Conservation (phyloP, 2,113 vertebrate species). For the Rhizomys pruinosus region DNA sequence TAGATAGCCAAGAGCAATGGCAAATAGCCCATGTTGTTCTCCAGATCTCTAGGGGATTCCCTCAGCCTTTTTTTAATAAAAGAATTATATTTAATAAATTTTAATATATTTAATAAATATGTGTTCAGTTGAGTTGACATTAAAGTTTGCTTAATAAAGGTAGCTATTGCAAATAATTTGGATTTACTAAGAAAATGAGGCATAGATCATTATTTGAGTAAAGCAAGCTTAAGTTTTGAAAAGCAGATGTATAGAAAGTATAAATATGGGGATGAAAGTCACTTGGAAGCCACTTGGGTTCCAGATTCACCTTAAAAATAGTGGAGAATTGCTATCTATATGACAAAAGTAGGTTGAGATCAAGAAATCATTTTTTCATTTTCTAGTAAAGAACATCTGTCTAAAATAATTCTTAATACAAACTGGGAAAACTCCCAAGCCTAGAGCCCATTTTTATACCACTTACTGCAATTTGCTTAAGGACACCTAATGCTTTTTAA, state of each 20-base stretch:
- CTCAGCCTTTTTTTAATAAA: no score
- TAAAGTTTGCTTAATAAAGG: slow-evolving; percentile 30
- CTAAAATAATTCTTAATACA: neutral
- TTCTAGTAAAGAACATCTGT: neutral
- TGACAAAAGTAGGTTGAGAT: neutral
- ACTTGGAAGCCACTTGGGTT: neutral
- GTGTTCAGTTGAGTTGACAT: slow-evolving; percentile 3
- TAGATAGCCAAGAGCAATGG: no score
- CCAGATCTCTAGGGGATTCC: no score
- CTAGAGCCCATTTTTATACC: neutral
- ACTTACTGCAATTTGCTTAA: neutral
- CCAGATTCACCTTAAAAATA: neutral
- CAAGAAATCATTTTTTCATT: neutral
- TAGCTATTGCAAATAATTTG: slow-evolving; percentile 7
- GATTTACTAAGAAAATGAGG: slow-evolving; percentile 26
- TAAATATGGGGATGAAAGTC: slow-evolving; percentile 27
- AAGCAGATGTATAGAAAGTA: neutral
- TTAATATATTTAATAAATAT: no score
- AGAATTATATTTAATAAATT: no score
- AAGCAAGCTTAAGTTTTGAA: neutral
- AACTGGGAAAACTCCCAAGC: neutral
- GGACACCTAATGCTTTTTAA: neutral
- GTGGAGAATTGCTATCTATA: neutral
- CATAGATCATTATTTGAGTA: neutral
- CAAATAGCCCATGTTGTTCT: no score